A percentile compares a stretch with the other conserved stretches of the same genome.
Evolutionary conservation across 2,797 vertebrate genomes (phyloP).

Genomic region (Hydrolagus colliei): DNA sequence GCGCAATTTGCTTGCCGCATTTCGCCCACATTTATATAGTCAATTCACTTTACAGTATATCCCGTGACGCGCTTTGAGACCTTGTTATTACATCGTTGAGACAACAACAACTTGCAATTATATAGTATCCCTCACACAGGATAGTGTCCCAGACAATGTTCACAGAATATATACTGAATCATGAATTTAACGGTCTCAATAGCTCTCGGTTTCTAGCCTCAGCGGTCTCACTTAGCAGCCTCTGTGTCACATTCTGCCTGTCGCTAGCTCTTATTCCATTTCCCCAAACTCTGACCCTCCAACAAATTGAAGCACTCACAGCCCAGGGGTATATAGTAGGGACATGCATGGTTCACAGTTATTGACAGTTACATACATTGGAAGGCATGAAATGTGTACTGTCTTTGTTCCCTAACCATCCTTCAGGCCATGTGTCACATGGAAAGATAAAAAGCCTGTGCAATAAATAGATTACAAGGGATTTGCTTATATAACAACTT

Average conservation of each 20-base stretch:
- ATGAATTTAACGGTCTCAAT: neutral
- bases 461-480: conserved; percentile 63
- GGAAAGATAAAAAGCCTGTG: conserved; percentile 6
- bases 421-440: neutral
- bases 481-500: conserved; percentile 65
- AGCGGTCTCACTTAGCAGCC: neutral
- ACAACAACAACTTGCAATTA: too few species aligned
- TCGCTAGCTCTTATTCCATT: neutral
- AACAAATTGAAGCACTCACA: neutral
- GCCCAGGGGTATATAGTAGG: neutral
- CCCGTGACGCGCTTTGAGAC: too few species aligned
- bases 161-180: too few species aligned
- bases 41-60: too few species aligned
- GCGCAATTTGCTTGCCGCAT: too few species aligned
- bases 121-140: too few species aligned
- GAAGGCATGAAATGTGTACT: neutral
- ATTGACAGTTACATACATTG: neutral
- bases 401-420: neutral
- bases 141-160: too few species aligned
- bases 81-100: too few species aligned
- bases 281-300: neutral
- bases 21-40: too few species aligned
- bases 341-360: neutral
- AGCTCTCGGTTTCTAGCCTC: neutral
- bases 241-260: neutral